Base-by-base conservation (phyloP, 1,140 invertebrate species). In the Leptestheria dahalacensis region DNA sequence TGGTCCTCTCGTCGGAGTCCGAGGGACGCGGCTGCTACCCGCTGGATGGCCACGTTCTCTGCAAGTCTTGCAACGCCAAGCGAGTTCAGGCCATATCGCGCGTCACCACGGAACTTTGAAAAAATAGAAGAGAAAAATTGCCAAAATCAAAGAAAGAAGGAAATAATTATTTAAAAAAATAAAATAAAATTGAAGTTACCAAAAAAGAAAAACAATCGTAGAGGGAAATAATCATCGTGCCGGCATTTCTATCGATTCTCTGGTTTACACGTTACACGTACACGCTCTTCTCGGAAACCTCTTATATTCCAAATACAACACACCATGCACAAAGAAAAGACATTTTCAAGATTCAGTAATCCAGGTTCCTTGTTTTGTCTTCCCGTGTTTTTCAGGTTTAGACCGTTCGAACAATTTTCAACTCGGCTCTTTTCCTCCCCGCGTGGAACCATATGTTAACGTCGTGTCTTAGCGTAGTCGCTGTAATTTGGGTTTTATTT, bases 21-120 rank as follows among this genome's bases (percentile, higher is more conserved):
- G 91, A 95, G 73, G 94, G 92, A 0, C 79, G 88, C 50, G 92
- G 92, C 3, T 98, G 96, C 71, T 98, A 97, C 72, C 96, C 95
- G 6, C 73, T 99, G 28, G 96, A 98, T 75, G 91, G 90, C 67
- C 93, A 97, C 71, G 87, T 99, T 61, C 76, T 98, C 23, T 99
- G 96, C 71, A 95, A 95, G 77, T 87, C 84, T 68, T 99, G 96
- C 69, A 98, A 98, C 75, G 91, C 91, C 23, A 85, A 86, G 68
- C 78, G 92, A 51, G 90, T 97, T 23, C 90, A 88, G 74, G 78
- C 80, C 18, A 72, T 90, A 48, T 88, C 87, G 15, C 86, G 81
- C 65, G 81, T 83, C 33, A 90, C 90, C 81, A 86, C 84, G 18
- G 84, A 87, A 70, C 71, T 86, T 60, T 86, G 80, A 79, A 68